These are phyloP conservation scores for Melolontha melolontha DNA, from an alignment of 2,888 invertebrate genomes.

Conservation along the genomic window DNA sequence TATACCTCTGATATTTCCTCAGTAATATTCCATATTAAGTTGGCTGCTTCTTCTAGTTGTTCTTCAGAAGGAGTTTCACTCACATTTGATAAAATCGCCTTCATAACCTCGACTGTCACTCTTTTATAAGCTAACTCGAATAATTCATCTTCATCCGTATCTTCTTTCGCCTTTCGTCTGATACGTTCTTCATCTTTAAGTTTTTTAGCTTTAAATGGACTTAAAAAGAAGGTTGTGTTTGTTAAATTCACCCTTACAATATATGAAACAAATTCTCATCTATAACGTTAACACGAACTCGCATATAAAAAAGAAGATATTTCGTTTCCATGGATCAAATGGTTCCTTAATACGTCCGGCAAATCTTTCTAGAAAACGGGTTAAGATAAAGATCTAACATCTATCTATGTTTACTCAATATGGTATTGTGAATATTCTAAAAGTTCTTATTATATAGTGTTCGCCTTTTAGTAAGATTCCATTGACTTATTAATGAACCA, in stretches of 20 bases:
- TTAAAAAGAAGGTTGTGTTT: constrained; percentile 30
- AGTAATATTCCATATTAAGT: constrained; percentile 68
- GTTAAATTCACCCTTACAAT: background rate
- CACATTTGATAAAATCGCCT: constrained; percentile 55
- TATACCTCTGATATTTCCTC: constrained; percentile 70
- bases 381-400: too few relatives aligned
- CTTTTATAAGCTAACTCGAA: constrained; percentile 50
- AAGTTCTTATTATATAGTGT: too few relatives aligned
- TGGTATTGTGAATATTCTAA: too few relatives aligned
- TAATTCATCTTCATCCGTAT: constrained; percentile 50
- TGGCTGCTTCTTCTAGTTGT: constrained; percentile 60
- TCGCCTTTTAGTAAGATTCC: too few relatives aligned
- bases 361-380: too few relatives aligned
- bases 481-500: too few relatives aligned
- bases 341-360: too few relatives aligned
- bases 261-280: too few relatives aligned
- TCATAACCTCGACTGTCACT: constrained; percentile 58
- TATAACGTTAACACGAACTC: too few relatives aligned
- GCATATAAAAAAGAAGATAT: too few relatives aligned
- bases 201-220: constrained; percentile 56
- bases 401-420: too few relatives aligned
- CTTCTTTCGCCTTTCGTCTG: constrained; percentile 56
- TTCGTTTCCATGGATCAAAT: too few relatives aligned
- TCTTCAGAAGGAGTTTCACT: constrained; percentile 62
- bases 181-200: constrained; percentile 62